Percentiles rank a stretch among this genome's conserved stretches.
Conservation (phyloP, 2,113 vertebrate species). For the Ascaphus truei region DNA sequence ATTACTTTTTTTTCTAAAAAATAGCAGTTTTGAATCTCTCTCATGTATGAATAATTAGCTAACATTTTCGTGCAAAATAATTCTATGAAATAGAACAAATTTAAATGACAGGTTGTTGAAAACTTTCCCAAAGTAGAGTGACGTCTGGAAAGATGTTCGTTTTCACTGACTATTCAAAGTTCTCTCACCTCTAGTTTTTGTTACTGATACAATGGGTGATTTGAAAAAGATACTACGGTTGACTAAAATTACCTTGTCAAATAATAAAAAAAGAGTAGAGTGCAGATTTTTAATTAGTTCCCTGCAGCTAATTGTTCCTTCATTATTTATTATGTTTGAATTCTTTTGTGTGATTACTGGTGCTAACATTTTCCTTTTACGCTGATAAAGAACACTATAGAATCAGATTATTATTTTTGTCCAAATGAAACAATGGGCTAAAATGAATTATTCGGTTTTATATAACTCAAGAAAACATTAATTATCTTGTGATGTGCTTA, state of each 20-base stretch:
- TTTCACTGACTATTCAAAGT: too few species aligned
- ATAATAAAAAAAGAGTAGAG: constrained; percentile 41
- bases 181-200: background rate
- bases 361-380: background rate
- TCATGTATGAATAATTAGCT: too few species aligned
- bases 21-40: too few species aligned
- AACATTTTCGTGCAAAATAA: too few species aligned
- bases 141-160: too few species aligned
- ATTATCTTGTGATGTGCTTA: too few species aligned
- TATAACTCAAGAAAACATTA: background rate
- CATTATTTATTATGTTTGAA: constrained; percentile 53
- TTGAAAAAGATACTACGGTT: constrained; percentile 47
- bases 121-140: too few species aligned
- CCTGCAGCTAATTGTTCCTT: constrained; percentile 53
- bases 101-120: too few species aligned
- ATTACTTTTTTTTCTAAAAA: too few species aligned
- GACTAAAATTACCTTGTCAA: constrained; percentile 47
- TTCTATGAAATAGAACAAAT: too few species aligned
- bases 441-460: constrained; percentile 2
- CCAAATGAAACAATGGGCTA: background rate
- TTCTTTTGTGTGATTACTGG: constrained; percentile 42
- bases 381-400: background rate
- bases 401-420: constrained; percentile 13
- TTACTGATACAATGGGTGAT: constrained; percentile 28
- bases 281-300: constrained; percentile 54